Base-by-base conservation (phyloP, 2,797 vertebrate species). In the Acrossocheilus fasciatus region DNA sequence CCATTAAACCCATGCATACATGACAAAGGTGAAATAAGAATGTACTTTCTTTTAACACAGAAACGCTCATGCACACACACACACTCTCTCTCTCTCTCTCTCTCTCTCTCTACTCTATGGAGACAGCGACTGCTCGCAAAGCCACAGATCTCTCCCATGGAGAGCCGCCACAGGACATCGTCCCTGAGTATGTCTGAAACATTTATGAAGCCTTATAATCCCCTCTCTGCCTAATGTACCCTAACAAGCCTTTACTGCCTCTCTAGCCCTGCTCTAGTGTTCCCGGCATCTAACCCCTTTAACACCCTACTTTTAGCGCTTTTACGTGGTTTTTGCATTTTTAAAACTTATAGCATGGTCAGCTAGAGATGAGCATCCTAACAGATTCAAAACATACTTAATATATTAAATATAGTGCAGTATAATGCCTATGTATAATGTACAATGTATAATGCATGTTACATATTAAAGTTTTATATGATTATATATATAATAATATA, bases 201-300 rank as follows among this genome's bases (percentile, higher is more conserved):
- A 96, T 95, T 95, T 91, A 94, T 92, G 94, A 92, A 92, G 89
- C 88, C 90, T 94, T 94, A 92, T 91, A 93, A 92, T 91, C 95
- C 91, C 94, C 92, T 93, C 79, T 91, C 93, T 93, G 93, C 88
- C 87, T 94, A 95, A 94, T 95, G 94, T 95, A 94, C 91, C 94
- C 92, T 95, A 95, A 94, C 92, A 93, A 90, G 91, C 90, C 94
- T 94, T 95, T 94, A 95, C 92, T 91, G 93, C 92, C 89, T 88
- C 91, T 93, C 90, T 94, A 94, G 93, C 93, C 92, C 94, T 94
- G 94, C 93, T 95, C 92, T 90, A 92, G 92, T 87, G 91, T 94
- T 94, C 93, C 94, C 52, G 89, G 93, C 95, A 95, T 96, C 95
- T 95, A 95, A 95, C 94, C 93, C 90, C 78, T 91, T 94, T 95